Base-by-base conservation (phyloP, 2,113 vertebrate species). In the Phaethornis superciliosus region DNA sequence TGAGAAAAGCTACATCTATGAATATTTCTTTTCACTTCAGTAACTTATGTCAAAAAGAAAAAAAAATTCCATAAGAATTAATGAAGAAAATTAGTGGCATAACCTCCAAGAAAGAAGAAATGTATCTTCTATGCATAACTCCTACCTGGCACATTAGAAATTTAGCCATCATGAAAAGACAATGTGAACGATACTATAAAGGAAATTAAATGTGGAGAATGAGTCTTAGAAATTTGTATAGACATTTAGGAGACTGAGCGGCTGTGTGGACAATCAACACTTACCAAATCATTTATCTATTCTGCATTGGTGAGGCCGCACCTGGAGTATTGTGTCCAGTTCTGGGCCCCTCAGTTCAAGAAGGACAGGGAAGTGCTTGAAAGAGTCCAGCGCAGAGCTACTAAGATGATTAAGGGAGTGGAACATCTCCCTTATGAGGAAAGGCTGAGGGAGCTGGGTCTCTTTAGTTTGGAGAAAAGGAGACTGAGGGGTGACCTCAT, bases 171-270 rank as follows among this genome's bases (percentile, higher is more conserved):
- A 69, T 83, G 72, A 85, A 94, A 95, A 88, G 69, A 94, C 67
- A 94, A 85, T 80, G 67, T 79, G 65, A 85, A 90, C 71, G 96
- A 81, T 44, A 93, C 83, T 90, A 79, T 42, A 88, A 96, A 89
- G 33, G 44, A 51, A 86, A 89, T 94, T 90, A 95, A 95, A 95
- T 77, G 60, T 56, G 72, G 72, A 93, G 58, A 95, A 90, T 42
- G 32, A 87, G 9, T 24, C 69, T 93, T 79, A 67, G 78, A 90
- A 89, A 95, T 93, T 76, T 90, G 51, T 69, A 90, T 46, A 75
- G 52, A 63, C 63, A 79, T 93, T 95, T 96, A 88, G 22, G 47
- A 93, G 51, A 81, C 86, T 85, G n/a, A 84, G 32, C 62, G 81
- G 51, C 35, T 90, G 52, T 63, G 76, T 49, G 35, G 54, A 85